Evolutionary conservation across 2,113 vertebrate species (phyloP), one percentile per base, ranked within the genome.

Genomic region (Ardeotis arabs): DNA sequence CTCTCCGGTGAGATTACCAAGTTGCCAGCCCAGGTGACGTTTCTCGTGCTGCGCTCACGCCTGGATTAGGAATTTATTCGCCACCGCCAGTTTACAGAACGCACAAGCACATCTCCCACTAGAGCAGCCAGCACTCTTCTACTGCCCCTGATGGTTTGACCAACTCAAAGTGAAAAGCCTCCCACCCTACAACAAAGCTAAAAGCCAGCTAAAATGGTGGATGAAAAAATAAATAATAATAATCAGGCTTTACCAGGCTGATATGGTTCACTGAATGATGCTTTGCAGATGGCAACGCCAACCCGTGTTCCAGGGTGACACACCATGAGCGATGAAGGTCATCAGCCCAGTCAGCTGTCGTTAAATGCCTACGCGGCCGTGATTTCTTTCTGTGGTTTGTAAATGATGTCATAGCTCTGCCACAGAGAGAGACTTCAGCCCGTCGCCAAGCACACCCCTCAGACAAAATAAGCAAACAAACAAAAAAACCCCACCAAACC

Each of bases 291-390:
- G 53, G 39, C 66, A 56, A 14, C 0, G 4, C 53, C 28, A 21
- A 31, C 12, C 28, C 0, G 2, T 44, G 55, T 49, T 55, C 37
- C 41, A 55, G 45, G n/a, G 56, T 53, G 67, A 79, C 12, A 14
- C 14, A 20, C 31, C 0, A 0, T 3, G 16, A 74, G 39, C 39
- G 28, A 8, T 4, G 9, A 73, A 33, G n/a, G 29, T 14, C 41
- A 64, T 59, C 19, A 66, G 23, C 10, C n/a, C 39, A 70, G 47
- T 13, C 27, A 60, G 55, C 8, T 39, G 60, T 27, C 22, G 47
- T 22, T 63, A 53, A 39, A 55, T 13, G 20, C 41, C 41, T 50
- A 59, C 1, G 3, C 0, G 5, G 31, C 37, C 23, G 33, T 24
- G 2, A 44, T 44, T 84, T 37, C 29, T 53, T 63, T 17, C 29